Conservation (phyloP, 2,113 vertebrate species). For the Tragelaphus imberbis region DNA sequence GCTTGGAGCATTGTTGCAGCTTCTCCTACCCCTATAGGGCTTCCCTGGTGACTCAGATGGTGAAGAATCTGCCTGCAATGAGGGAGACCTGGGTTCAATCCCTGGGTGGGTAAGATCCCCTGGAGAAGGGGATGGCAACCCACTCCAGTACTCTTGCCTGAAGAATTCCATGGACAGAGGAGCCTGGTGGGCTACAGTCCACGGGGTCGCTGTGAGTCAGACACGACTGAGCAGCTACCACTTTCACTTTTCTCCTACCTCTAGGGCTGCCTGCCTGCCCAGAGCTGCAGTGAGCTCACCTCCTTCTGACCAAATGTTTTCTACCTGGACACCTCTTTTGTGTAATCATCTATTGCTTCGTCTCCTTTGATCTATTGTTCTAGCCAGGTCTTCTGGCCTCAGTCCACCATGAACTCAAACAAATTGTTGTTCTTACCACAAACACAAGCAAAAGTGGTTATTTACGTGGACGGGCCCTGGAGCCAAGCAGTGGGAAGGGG, state of each 20-base stretch:
- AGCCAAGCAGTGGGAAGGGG: fast-evolving
- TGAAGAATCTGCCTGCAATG: neutral
- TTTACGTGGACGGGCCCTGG: neutral
- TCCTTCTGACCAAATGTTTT: neutral
- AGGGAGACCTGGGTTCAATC: neutral
- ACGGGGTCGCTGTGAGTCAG: neutral
- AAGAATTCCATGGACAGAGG: neutral
- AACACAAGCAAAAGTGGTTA: neutral
- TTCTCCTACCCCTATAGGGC: neutral
- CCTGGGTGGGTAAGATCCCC: neutral
- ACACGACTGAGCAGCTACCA: neutral
- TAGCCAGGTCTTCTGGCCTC: neutral
- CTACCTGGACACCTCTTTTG: neutral
- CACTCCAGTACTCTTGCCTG: neutral
- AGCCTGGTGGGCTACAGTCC: neutral
- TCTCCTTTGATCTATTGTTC: slow-evolving; percentile 9
- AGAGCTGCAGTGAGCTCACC: neutral
- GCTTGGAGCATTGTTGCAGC: neutral
- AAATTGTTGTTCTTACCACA: neutral
- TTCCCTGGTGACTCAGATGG: neutral
- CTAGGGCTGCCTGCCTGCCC: neutral
- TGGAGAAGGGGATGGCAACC: neutral
- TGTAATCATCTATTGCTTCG: neutral
- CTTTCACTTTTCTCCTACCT: neutral
- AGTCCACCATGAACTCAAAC: neutral